A percentile compares a stretch with the other conserved stretches of the same genome.
Evolutionary conservation across 2,888 invertebrate species (phyloP).

Genomic region (Leptogaster cylindrica): DNA sequence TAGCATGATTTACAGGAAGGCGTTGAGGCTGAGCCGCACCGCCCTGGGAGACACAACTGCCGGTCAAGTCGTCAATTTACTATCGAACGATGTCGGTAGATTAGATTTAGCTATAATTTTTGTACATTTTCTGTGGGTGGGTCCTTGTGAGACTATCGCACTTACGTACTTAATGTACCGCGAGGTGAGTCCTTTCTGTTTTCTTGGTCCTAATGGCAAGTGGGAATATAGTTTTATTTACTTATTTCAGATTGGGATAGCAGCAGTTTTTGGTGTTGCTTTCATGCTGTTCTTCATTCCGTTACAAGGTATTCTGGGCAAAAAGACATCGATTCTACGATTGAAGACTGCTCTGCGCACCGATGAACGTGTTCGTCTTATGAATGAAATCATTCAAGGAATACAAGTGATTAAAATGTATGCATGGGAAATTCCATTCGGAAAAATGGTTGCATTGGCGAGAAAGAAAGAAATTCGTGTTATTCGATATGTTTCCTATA

Average conservation of each 20-base stretch:
- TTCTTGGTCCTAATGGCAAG: too few relatives aligned
- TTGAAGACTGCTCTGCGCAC: slow-evolving; percentile 83
- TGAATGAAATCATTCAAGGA: slow-evolving; percentile 89
- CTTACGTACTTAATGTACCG: slow-evolving; percentile 79
- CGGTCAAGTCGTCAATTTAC: slow-evolving; percentile 82
- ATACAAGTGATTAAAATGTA: slow-evolving; percentile 96
- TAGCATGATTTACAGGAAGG: slow-evolving; percentile 72
- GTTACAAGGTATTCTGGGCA: slow-evolving; percentile 78
- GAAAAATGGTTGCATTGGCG: slow-evolving; percentile 72
- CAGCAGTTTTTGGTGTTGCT: slow-evolving; percentile 67
- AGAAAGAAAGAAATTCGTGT: slow-evolving; percentile 68
- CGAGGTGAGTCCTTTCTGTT: slow-evolving; percentile 60
- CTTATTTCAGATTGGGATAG: slow-evolving; percentile 63
- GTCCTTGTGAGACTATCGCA: slow-evolving; percentile 81
- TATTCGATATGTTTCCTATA: slow-evolving; percentile 76
- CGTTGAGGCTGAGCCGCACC: slow-evolving; percentile 72
- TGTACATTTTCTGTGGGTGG: slow-evolving; percentile 91
- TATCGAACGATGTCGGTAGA: slow-evolving; percentile 92
- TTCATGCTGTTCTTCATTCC: slow-evolving; percentile 72
- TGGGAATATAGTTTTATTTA: slow-evolving; percentile 4
- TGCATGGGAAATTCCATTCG: slow-evolving; percentile 91
- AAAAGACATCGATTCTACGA: slow-evolving; percentile 75
- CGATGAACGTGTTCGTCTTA: slow-evolving; percentile 87
- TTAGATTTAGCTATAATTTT: slow-evolving; percentile 75
- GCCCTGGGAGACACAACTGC: slow-evolving; percentile 78